Percentiles rank a stretch among this genome's conserved stretches.
Evolutionary conservation across 2,797 vertebrate species (phyloP).

Genomic region (Aulostomus chinensis): DNA sequence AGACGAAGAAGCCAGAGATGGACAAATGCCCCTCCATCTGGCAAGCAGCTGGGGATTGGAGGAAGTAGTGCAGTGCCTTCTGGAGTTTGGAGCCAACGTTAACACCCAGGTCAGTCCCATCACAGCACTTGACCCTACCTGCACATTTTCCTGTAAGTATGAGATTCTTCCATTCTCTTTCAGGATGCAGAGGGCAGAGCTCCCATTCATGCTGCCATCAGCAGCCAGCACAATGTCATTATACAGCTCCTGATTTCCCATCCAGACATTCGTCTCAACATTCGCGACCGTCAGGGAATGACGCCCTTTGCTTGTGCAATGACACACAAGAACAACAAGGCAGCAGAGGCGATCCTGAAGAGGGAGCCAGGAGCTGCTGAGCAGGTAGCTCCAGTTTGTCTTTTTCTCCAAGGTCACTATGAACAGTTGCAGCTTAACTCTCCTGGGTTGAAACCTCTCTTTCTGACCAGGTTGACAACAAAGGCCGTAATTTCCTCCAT

Average conservation of each 20-base stretch:
- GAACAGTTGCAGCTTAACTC: not conserved
- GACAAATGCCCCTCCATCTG: constrained; percentile 93
- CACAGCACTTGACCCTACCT: not conserved
- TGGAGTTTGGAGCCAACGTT: constrained; percentile 97
- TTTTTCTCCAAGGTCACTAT: not conserved
- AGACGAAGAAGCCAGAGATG: constrained; percentile 95
- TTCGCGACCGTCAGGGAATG: constrained; percentile 94
- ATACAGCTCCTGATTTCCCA: constrained; percentile 97
- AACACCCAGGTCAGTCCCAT: constrained; percentile 88
- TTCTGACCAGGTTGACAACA: constrained; percentile 90
- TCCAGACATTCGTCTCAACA: constrained; percentile 90
- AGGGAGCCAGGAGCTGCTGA: constrained; percentile 95
- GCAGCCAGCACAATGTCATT: constrained; percentile 94
- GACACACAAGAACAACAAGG: constrained; percentile 98
- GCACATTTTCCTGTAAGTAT: not conserved
- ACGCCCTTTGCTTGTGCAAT: constrained; percentile 98
- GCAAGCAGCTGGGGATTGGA: constrained; percentile 96
- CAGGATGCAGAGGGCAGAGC: constrained; percentile 96
- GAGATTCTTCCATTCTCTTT: not conserved
- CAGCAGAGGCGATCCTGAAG: constrained; percentile 95
- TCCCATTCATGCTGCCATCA: constrained; percentile 94
- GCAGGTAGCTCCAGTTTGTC: constrained; percentile 79
- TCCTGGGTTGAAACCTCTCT: not conserved
- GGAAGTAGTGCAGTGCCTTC: constrained; percentile 96
- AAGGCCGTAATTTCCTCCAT: constrained; percentile 97